These are phyloP conservation scores for Theristicus caerulescens DNA, from an alignment of 2,113 vertebrate genomes.

Conservation along the genomic window DNA sequence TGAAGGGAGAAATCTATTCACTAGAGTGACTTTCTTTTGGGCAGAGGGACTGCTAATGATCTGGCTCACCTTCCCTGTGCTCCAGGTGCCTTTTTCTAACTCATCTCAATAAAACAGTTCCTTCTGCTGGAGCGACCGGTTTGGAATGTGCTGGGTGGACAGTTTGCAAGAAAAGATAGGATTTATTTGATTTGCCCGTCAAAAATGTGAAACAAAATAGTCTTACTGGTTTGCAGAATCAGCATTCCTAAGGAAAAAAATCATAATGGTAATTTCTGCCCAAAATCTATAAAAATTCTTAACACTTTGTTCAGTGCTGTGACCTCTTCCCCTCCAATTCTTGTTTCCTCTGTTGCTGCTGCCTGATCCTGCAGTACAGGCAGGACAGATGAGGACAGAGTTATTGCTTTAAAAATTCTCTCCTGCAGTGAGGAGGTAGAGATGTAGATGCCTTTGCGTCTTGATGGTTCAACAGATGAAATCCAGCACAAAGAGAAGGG, in stretches of 20 bases:
- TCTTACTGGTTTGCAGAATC: background rate
- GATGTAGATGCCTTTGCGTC: background rate
- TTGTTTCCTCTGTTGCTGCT: background rate
- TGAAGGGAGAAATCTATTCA: background rate
- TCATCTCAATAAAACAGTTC: background rate
- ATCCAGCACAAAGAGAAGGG: background rate
- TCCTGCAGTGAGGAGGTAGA: background rate
- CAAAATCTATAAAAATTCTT: background rate
- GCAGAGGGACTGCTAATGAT: background rate
- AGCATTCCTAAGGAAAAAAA: background rate
- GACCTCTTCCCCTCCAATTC: background rate
- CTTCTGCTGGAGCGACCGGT: background rate
- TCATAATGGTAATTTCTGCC: background rate
- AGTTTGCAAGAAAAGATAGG: background rate
- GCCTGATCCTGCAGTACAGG: background rate
- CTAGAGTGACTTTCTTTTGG: background rate
- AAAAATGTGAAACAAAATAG: background rate
- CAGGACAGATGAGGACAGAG: background rate
- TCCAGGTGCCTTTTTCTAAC: background rate
- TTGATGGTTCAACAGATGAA: background rate
- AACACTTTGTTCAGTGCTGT: background rate
- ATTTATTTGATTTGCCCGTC: background rate
- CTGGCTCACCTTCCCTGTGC: background rate
- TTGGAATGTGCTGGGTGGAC: background rate
- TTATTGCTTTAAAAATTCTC: background rate